Evolutionary conservation across 2,888 invertebrate species (phyloP).

Genomic region (Frankliniella fusca): DNA sequence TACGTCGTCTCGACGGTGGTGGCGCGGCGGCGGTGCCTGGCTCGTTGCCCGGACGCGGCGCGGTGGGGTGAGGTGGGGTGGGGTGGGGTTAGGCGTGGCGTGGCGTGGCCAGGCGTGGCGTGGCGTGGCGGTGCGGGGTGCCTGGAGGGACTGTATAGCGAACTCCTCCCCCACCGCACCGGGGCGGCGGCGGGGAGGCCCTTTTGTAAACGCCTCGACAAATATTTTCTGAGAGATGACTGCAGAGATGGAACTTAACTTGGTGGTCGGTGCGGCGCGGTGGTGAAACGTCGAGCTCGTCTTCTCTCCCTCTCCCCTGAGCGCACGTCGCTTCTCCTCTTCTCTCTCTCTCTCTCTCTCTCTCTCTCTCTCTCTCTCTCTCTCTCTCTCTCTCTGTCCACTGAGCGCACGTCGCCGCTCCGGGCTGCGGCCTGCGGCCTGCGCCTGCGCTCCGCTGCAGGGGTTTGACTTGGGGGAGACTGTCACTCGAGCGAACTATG

Average conservation of each 20-base stretch:
- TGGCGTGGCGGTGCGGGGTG: neutral
- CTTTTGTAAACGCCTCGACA: conserved; percentile 3
- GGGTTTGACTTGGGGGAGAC: neutral
- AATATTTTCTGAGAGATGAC: conserved; percentile 20
- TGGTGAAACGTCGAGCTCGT: neutral
- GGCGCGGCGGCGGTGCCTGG: neutral
- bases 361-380: neutral
- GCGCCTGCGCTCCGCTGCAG: neutral
- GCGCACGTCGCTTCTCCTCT: neutral
- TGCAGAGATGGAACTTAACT: neutral
- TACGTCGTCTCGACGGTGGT: neutral
- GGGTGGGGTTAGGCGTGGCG: neutral
- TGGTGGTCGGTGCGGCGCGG: neutral
- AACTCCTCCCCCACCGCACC: neutral
- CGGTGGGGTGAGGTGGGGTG: too few species aligned
- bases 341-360: neutral
- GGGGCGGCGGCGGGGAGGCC: neutral
- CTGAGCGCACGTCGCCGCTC: too few species aligned
- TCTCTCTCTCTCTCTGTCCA: neutral
- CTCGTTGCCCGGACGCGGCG: neutral
- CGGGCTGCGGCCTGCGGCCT: too few species aligned
- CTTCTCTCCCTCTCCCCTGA: neutral
- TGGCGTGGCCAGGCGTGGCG: neutral
- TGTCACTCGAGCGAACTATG: neutral
- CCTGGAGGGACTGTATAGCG: neutral